Conservation (phyloP, 2,797 vertebrate species). For the Oceanodroma leucorhoa region DNA sequence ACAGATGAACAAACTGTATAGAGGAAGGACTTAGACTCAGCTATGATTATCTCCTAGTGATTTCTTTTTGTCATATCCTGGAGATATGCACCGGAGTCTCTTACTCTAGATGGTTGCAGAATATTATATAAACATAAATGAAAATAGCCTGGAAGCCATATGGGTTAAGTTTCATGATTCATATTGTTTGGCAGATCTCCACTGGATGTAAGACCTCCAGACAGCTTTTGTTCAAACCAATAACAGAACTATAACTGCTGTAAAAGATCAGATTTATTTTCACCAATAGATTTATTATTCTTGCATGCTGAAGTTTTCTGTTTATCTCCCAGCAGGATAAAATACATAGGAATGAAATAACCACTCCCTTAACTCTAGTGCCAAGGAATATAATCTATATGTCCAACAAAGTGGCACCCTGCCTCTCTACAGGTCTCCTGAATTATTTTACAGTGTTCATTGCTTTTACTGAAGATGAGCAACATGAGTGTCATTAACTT, state of each 20-base stretch:
- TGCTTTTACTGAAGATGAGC: background rate
- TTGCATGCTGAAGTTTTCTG: background rate
- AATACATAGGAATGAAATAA: slow-evolving; percentile 13
- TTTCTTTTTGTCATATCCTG: slow-evolving; percentile 6
- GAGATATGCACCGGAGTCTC: background rate
- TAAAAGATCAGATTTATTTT: slow-evolving; percentile 18
- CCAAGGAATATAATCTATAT: background rate
- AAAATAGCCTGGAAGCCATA: background rate
- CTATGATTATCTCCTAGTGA: background rate
- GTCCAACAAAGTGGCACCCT: background rate
- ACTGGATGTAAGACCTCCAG: slow-evolving; percentile 14
- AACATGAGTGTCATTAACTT: background rate
- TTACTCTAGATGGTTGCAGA: background rate
- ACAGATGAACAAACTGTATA: background rate
- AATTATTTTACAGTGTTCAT: background rate
- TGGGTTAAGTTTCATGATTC: background rate
- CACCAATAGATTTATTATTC: background rate
- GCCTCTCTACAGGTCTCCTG: background rate
- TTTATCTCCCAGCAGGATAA: slow-evolving; percentile 11
- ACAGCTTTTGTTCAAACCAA: slow-evolving; percentile 37
- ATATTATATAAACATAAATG: slow-evolving; percentile 13
- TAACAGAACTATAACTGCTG: slow-evolving; percentile 3
- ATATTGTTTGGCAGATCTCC: background rate
- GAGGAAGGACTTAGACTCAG: background rate
- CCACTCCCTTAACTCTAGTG: background rate